Percentiles rank a stretch among this genome's conserved stretches.
These are phyloP conservation scores for Scrobipalpa costella DNA, from an alignment of 2,888 invertebrate genomes.

Conservation along the genomic window DNA sequence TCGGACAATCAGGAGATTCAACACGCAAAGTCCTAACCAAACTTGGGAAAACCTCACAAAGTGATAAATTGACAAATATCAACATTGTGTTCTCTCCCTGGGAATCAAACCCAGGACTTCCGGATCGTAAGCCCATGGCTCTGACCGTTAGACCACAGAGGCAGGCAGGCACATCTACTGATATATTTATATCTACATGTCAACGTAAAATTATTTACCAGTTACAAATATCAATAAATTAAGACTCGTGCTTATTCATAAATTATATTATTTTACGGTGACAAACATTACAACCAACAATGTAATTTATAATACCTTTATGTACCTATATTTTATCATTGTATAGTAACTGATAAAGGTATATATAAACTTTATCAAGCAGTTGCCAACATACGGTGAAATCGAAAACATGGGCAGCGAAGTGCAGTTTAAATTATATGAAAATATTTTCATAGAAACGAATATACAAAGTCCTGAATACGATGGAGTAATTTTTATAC, in stretches of 20 bases:
- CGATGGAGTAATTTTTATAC: slow-evolving; percentile 83
- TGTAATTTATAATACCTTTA: not conserved
- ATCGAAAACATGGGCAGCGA: slow-evolving; percentile 8
- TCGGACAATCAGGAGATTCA: too few species aligned
- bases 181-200: too few species aligned
- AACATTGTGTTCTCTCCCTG: too few species aligned
- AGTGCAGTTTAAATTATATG: slow-evolving; percentile 60
- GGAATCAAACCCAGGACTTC: too few species aligned
- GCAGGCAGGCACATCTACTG: too few species aligned
- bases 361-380: not conserved
- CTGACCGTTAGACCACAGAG: too few species aligned
- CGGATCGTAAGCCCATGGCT: too few species aligned
- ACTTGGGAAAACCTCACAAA: too few species aligned
- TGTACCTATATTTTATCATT: slow-evolving; percentile 1
- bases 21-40: too few species aligned
- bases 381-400: not conserved
- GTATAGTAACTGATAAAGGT: not conserved
- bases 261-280: too few species aligned
- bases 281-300: not conserved
- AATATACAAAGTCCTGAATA: slow-evolving; percentile 76
- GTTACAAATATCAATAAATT: not conserved
- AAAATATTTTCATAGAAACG: slow-evolving; percentile 71
- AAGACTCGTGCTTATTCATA: not conserved
- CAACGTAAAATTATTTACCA: too few species aligned
- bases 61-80: too few species aligned